These are phyloP conservation scores for Eulemur rubriventer DNA, from an alignment of 2,797 vertebrate species.

Conservation along the genomic window DNA sequence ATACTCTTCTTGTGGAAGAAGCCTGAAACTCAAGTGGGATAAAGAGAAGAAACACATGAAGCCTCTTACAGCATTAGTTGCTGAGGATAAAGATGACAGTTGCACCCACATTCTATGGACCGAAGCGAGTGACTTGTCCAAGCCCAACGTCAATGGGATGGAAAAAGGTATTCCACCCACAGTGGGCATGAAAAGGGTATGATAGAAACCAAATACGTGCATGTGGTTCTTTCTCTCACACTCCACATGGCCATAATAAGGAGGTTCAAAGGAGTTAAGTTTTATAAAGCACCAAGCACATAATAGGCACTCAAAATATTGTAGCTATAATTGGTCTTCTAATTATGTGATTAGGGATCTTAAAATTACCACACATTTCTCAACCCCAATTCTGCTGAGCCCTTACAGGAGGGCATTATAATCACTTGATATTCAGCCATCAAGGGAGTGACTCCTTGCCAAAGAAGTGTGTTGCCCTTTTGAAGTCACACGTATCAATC, in stretches of 20 bases:
- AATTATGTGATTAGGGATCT: not conserved
- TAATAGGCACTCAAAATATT: not conserved
- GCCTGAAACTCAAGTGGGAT: not conserved
- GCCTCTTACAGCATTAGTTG: not conserved
- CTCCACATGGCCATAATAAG: not conserved
- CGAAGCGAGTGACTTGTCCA: not conserved
- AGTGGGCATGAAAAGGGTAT: not conserved
- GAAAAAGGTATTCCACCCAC: not conserved
- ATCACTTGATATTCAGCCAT: not conserved
- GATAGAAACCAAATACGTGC: not conserved
- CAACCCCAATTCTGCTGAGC: not conserved
- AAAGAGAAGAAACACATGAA: not conserved
- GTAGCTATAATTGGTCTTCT: not conserved
- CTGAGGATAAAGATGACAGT: not conserved
- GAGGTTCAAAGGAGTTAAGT: not conserved
- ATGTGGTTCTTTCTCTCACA: not conserved
- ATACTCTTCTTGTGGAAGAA: not conserved
- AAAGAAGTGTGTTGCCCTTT: not conserved
- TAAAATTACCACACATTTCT: constrained; percentile 6
- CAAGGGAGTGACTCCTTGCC: not conserved
- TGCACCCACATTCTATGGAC: not conserved
- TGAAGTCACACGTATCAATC: not conserved
- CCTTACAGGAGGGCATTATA: not conserved
- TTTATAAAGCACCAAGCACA: not conserved
- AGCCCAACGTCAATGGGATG: not conserved